Evolutionary conservation across 2,888 invertebrate species (phyloP).

Genomic region (Apantesis nais): DNA sequence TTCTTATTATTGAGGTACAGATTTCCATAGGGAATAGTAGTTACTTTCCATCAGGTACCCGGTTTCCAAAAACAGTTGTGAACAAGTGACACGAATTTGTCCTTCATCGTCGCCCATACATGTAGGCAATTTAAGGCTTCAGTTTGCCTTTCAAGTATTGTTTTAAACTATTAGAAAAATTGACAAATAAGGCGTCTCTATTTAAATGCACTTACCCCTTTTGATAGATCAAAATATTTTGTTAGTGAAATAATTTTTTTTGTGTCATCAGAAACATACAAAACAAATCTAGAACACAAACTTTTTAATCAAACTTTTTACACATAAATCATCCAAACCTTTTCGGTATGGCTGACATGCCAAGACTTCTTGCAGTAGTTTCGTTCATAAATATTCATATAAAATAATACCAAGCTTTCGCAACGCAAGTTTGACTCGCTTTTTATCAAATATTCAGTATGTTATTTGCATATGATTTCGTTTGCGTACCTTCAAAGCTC

Average conservation of each 20-base stretch:
- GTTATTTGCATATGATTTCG: constrained; percentile 23
- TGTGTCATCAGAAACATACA: neutral
- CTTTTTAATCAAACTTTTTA: constrained; percentile 6
- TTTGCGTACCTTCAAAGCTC: constrained; percentile 16
- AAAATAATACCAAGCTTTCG: constrained; percentile 3
- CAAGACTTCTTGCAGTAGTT: constrained; percentile 11
- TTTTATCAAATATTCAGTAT: constrained; percentile 21
- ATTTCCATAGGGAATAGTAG: no score
- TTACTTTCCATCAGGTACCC: no score
- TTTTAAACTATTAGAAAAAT: no score
- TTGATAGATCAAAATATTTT: neutral
- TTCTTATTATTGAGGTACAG: no score
- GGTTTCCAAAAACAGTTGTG: no score
- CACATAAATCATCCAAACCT: constrained; percentile 9
- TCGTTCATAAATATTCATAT: constrained; percentile 18
- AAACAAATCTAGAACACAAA: neutral
- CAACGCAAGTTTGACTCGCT: constrained; percentile 8
- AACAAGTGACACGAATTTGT: no score
- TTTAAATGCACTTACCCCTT: no score
- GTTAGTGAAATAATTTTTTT: neutral
- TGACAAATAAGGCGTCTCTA: no score
- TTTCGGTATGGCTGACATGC: constrained; percentile 1
- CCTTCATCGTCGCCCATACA: no score
- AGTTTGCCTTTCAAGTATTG: no score
- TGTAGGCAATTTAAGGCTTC: no score